Conservation (phyloP, 2,888 invertebrate genomes). For the Lomographa bimaculata region DNA sequence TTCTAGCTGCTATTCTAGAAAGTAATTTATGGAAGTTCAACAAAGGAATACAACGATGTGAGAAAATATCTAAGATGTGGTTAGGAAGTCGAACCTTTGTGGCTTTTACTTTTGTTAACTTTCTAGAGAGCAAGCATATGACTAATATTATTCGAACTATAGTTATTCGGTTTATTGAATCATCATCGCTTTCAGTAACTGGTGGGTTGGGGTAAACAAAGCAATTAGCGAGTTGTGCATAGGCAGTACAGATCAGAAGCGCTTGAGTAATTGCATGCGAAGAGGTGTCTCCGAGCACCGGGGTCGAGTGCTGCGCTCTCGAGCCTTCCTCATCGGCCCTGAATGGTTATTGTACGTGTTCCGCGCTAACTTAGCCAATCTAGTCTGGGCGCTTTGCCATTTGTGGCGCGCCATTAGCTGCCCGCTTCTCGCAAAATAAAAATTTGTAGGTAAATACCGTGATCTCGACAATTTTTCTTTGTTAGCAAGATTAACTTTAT, state of each 20-base stretch:
- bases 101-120: not conserved
- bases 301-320: constrained; percentile 43
- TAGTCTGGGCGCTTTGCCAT: constrained; percentile 42
- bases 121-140: not conserved
- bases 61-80: constrained; percentile 37
- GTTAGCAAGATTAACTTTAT: not conserved
- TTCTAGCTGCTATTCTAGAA: constrained; percentile 21
- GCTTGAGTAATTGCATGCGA: constrained; percentile 56
- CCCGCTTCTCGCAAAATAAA: constrained; percentile 27
- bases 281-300: constrained; percentile 41
- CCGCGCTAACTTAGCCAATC: constrained; percentile 76
- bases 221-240: constrained; percentile 44
- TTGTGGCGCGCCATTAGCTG: constrained; percentile 55
- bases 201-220: constrained; percentile 13
- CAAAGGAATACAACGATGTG: constrained; percentile 33
- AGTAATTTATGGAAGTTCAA: constrained; percentile 40
- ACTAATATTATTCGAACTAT: constrained; percentile 1
- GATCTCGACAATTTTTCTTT: not conserved
- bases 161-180: constrained; percentile 4
- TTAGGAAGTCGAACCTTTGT: constrained; percentile 5
- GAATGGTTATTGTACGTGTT: constrained; percentile 70
- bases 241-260: constrained; percentile 41
- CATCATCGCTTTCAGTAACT: not conserved
- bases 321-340: constrained; percentile 52
- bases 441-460: constrained; percentile 6